Evolutionary conservation across 2,797 vertebrate genomes (phyloP), one percentile per base, ranked within the genome.

Genomic region (Chaenodraco wilsoni): DNA sequence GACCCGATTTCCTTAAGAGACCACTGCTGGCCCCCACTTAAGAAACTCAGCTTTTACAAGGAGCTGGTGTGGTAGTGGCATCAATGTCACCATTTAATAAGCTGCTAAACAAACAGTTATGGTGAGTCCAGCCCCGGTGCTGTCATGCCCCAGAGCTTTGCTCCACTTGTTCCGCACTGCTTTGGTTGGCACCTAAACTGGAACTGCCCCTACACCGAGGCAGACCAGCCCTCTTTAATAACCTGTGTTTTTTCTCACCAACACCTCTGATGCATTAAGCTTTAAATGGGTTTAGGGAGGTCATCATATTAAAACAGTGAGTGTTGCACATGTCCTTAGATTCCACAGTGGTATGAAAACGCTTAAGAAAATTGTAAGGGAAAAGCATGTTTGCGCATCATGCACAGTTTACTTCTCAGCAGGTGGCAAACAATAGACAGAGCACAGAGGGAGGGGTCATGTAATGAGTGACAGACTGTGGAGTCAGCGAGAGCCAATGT

Each of bases 1-100:
- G 87, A 93, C 86, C 80, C 56, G 57, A 85, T 88, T 91, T 88
- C 83, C 81, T 85, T 85, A 87, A 84, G 71, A 76, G 72, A 65
- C 75, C 59, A 68, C 72, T 76, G 71, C 72, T 85, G 79, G 79
- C 79, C 78, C 78, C 84, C 65, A 58, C 83, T 87, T 81, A 79
- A 86, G 66, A 70, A 82, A 78, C 50, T 68, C 54, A 57, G 78
- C 63, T 79, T 84, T 87, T 90, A 86, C 65, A 70, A 87, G 75
- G 60, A 80, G 67, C 60, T 72, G 83, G 78, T 62, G 46, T 62
- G 80, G 75, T 7, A 17, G 59, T 57, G 19, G 48, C 71, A 79
- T 82, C 68, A 64, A 70, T 78, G 78, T 84, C 84, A 85, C 80
- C 43, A 68, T 84, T 90, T 89, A 88, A 89, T 88, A 81, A 86